These are phyloP conservation scores for Aix galericulata DNA, from an alignment of 2,113 vertebrate genomes.

Conservation along the genomic window DNA sequence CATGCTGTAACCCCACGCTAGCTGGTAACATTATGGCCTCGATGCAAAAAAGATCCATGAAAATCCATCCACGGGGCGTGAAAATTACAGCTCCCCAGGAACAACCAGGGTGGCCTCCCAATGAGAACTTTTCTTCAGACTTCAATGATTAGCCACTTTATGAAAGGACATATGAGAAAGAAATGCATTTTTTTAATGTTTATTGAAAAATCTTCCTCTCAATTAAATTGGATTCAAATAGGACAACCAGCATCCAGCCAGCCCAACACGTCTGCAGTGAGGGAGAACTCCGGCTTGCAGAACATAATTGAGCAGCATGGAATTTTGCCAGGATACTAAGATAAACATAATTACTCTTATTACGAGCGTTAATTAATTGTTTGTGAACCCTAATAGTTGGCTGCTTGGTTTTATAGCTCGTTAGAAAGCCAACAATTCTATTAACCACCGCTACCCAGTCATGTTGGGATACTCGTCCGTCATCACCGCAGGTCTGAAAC, in stretches of 20 bases:
- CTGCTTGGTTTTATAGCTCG: background rate
- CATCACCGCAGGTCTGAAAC: background rate
- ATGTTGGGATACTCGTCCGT: background rate
- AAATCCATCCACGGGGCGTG: background rate
- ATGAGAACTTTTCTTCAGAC: background rate
- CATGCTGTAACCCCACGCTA: background rate
- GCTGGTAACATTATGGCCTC: background rate
- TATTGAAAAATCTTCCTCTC: background rate
- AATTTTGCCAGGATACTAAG: slow-evolving; percentile 41
- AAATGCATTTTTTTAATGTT: background rate
- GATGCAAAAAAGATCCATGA: background rate
- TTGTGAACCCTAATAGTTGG: slow-evolving; percentile 31
- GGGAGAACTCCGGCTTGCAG: background rate
- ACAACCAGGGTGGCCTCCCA: background rate
- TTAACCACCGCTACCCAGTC: background rate
- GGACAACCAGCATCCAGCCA: background rate
- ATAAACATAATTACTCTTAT: slow-evolving; percentile 53
- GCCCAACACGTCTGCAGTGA: background rate
- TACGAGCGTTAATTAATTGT: slow-evolving; percentile 52
- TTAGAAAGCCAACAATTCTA: background rate
- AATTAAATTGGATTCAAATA: background rate
- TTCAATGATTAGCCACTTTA: background rate
- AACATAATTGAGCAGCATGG: slow-evolving; percentile 21
- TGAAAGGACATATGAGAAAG: background rate
- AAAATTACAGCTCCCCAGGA: background rate